Evolutionary conservation across 1,140 invertebrate genomes (phyloP), one percentile per base, ranked within the genome.

Genomic region (Dufourea novaeangliae): DNA sequence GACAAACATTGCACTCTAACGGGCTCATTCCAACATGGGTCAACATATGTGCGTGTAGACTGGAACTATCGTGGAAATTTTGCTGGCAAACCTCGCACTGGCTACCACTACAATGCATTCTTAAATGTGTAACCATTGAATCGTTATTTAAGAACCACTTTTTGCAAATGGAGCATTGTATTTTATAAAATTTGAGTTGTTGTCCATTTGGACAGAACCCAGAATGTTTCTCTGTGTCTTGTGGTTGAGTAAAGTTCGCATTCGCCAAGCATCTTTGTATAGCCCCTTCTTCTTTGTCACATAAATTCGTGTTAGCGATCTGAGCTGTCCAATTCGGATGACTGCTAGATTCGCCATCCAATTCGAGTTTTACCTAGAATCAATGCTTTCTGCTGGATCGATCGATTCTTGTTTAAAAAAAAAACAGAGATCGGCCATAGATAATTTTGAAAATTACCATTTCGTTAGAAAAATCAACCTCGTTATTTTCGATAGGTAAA

Each of bases 21-120:
- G 91, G 94, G 88, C 91, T 94, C 84, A 93, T 93, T 17, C 93
- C 93, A 22, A 92, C 92, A 64, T 94, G 93, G 6, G 91, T 92
- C 44, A 92, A 79, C 87, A 93, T 90, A 64, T 94, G 94, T 0
- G 92, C 90, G 56, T 92, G 92, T 44, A 94, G 77, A 78, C 91
- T 91, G 5, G 88, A 85, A 79, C 91, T 93, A 54, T 93, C 89
- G 1, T 85, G 37, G 57, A 92, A 92, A 62, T 94, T 95, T 74
- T 92, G 87, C 20, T 91, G 87, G 86, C 93, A 92, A 85, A 94
- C 85, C 78, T 91, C 89, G 25, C 92, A 92, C 52, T 88, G 87
- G 62, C 83, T 88, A 22, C 86, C 88, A 10, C 80, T 89, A 56
- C 89, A 91, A 62, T 92, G 91, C 29, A 86, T 88, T 34, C 87